A percentile compares a stretch with the other conserved stretches of the same genome.
phyloP scores from a whole-genome alignment of 2,888 invertebrate genomes.

The Lagria hirta region DNA sequence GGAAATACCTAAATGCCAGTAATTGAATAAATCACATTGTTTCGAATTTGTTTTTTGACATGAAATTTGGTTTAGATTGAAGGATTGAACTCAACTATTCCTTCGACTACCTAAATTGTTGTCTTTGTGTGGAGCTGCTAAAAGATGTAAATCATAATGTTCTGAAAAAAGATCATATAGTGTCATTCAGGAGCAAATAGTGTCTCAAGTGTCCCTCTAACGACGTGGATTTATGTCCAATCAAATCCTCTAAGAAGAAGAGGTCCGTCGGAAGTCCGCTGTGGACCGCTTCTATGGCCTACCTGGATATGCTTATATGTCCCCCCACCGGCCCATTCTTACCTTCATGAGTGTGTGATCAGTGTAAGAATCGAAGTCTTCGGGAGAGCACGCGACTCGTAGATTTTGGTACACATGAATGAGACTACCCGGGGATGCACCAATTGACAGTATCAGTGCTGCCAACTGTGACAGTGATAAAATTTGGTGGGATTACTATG shows the following conservation, averaged over 20 bases:
- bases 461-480: conserved; percentile 16
- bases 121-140: no score
- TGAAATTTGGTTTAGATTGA: no score
- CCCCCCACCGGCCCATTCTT: conserved; percentile 54
- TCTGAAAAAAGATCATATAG: no score
- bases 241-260: conserved; percentile 10
- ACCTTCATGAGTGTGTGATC: conserved; percentile 55
- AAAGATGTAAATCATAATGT: no score
- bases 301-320: conserved; percentile 51
- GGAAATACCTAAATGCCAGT: no score
- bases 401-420: conserved; percentile 35
- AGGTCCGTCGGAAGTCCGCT: conserved; percentile 33
- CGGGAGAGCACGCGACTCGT: conserved; percentile 51
- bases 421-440: conserved; percentile 28
- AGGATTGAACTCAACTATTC: no score
- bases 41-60: no score
- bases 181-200: no score
- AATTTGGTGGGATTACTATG: conserved; percentile 9
- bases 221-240: conserved; percentile 16
- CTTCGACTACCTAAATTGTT: no score
- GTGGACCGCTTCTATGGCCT: conserved; percentile 46
- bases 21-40: no score
- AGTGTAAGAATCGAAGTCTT: conserved; percentile 55
- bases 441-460: conserved; percentile 17
- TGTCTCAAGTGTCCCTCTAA: no score